Conservation (phyloP, 1,140 invertebrate genomes). For the Listronotus bonariensis region DNA sequence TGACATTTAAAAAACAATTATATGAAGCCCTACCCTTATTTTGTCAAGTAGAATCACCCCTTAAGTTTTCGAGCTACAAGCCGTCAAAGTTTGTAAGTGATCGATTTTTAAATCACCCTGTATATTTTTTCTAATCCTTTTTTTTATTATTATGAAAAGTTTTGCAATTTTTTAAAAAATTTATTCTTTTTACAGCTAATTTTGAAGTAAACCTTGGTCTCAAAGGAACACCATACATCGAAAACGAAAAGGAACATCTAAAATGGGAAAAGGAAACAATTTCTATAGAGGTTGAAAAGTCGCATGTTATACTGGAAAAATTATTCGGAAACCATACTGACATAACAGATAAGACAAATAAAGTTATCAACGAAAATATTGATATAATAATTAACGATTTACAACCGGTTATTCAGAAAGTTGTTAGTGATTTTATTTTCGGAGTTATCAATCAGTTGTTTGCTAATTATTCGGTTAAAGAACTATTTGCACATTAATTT, state of each 20-base stretch:
- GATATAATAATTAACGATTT: constrained; percentile 39
- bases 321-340: constrained; percentile 31
- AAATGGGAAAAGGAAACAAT: constrained; percentile 29
- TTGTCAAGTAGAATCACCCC: too few relatives aligned
- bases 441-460: constrained; percentile 38
- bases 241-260: constrained; percentile 29
- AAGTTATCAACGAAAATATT: constrained; percentile 43
- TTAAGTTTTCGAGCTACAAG: too few relatives aligned
- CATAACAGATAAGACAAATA: constrained; percentile 46
- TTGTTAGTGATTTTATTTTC: constrained; percentile 36
- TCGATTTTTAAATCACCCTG: too few relatives aligned
- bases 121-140: too few relatives aligned
- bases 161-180: too few relatives aligned
- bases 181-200: constrained; percentile 22
- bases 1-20: too few relatives aligned
- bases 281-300: constrained; percentile 14
- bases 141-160: too few relatives aligned
- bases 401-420: constrained; percentile 35
- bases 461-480: constrained; percentile 37
- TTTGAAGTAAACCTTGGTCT: constrained; percentile 16
- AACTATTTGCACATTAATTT: constrained; percentile 28
- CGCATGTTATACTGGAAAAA: constrained; percentile 27
- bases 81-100: too few relatives aligned
- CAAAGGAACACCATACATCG: constrained; percentile 24
- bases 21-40: too few relatives aligned